Evolutionary conservation across 2,888 invertebrate species (phyloP), one percentile per base, ranked within the genome.

Genomic region (Drosophila siamana): DNA sequence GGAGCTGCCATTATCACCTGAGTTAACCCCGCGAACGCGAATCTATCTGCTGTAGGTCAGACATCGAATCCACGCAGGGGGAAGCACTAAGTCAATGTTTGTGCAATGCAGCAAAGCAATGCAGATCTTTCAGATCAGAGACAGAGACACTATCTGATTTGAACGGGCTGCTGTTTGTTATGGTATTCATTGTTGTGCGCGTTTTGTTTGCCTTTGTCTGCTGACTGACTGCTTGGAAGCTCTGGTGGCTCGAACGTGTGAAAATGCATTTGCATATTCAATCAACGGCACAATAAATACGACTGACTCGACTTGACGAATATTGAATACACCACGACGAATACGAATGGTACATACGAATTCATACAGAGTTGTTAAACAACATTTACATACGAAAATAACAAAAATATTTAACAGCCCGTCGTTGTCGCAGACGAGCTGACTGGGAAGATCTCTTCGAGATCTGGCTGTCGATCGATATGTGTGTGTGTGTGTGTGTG

Each of bases 231-330:
- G 62, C 24, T 50, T 44, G 15, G 46, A 44, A 63, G 44, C 66
- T 33, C 22, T 30, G 55, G 71, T 36, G 61, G 65, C 16, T 59
- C 69, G 74, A 78, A 90, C 85, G 90, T 90, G 90, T 90, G 90
- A 90, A 90, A 90, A 85, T 81, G 80, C 89, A 90, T 90, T 90
- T 90, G 90, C 90, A 90, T 90, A 89, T 90, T 90, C 85, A 90
- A 90, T 90, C 81, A 90, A 83, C 87, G 79, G 69, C 82, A 90
- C 87, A 85, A 85, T 85, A 86, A 85, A 86, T 86, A 72, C 51
- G 41, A 22, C 57, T 16, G 52, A 54, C 52, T 41, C 28, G 33
- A 36, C 33, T 36, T n/a, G 9, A 13, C 11, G 11, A 40, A 56
- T 69, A 69, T 64, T 64, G 71, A 61, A 74, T 69, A 52, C 70